Conservation (phyloP, 2,113 vertebrate species). For the Cromileptes altivelis region DNA sequence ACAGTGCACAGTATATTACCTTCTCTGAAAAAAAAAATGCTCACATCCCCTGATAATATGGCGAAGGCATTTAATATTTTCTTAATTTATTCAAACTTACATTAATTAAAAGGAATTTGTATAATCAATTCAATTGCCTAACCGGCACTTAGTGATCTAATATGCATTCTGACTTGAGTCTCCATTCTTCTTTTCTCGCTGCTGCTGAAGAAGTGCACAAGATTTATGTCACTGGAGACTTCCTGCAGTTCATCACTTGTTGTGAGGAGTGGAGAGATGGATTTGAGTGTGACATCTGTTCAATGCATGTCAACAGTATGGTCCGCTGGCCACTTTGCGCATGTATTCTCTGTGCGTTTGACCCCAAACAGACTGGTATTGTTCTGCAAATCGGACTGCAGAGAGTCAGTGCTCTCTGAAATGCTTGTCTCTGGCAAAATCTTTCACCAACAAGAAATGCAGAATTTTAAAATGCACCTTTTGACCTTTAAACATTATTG, state of each 20-base stretch:
- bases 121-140: slow-evolving; percentile 83
- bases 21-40: slow-evolving; percentile 51
- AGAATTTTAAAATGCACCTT: slow-evolving; percentile 36
- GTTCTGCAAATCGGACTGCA: slow-evolving; percentile 16
- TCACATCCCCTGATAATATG: slow-evolving; percentile 71
- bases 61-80: slow-evolving; percentile 76
- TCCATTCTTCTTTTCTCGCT: slow-evolving; percentile 49
- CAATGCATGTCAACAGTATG: slow-evolving; percentile 36
- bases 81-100: slow-evolving; percentile 82
- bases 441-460: slow-evolving; percentile 8
- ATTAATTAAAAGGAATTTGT: slow-evolving; percentile 81
- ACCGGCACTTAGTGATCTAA: slow-evolving; percentile 74
- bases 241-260: slow-evolving; percentile 33
- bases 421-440: not conserved
- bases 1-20: slow-evolving; percentile 55
- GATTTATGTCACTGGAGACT: slow-evolving; percentile 55
- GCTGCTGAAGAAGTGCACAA: slow-evolving; percentile 31
- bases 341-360: slow-evolving; percentile 10
- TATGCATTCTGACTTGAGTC: slow-evolving; percentile 69
- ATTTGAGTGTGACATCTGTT: slow-evolving; percentile 52
- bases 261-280: slow-evolving; percentile 17
- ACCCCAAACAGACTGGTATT: slow-evolving; percentile 32
- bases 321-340: slow-evolving; percentile 21
- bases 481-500: slow-evolving; percentile 41
- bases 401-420: slow-evolving; percentile 6